Percentiles rank a stretch among this genome's conserved stretches.
These are phyloP conservation scores for Chrysomallon squamiferum DNA, from an alignment of 1,140 invertebrate species.

Conservation along the genomic window DNA sequence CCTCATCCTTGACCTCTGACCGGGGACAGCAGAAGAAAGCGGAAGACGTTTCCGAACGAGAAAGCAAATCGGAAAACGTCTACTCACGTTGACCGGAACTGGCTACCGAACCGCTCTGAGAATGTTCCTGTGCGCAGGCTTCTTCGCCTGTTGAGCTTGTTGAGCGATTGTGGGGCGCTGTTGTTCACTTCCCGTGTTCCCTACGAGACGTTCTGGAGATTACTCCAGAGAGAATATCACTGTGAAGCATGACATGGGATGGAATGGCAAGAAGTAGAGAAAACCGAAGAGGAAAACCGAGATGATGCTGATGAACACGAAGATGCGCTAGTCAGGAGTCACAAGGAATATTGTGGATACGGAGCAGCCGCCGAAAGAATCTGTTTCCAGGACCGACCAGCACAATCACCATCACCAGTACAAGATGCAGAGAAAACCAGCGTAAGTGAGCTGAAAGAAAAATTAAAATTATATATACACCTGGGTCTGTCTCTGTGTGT, in stretches of 20 bases:
- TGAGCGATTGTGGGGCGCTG: constrained; percentile 5
- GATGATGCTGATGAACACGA: constrained; percentile 78
- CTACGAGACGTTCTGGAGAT: constrained; percentile 88
- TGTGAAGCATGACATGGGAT: constrained; percentile 91
- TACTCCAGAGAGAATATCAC: constrained; percentile 90
- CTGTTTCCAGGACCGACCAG: constrained; percentile 39
- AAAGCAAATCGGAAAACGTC: constrained; percentile 14
- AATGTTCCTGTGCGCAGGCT: constrained; percentile 3
- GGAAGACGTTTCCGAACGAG: constrained; percentile 22
- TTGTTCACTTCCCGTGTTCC: constrained; percentile 74
- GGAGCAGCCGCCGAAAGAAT: constrained; percentile 36
- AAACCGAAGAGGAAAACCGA: neutral
- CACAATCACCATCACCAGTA: constrained; percentile 54
- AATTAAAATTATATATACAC: too few relatives aligned
- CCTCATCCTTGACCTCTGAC: constrained; percentile 8
- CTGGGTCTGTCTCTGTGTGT: too few relatives aligned
- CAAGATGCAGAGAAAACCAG: constrained; percentile 38
- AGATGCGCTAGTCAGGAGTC: constrained; percentile 40
- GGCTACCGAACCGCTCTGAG: constrained; percentile 6
- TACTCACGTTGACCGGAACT: neutral
- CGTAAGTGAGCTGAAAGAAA: constrained; percentile 35
- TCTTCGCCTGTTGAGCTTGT: neutral
- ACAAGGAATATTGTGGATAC: constrained; percentile 44
- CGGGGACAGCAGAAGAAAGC: constrained; percentile 23
- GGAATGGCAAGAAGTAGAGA: constrained; percentile 91